Conservation (phyloP, 2,113 vertebrate species). For the Sapayoa aenigma region DNA sequence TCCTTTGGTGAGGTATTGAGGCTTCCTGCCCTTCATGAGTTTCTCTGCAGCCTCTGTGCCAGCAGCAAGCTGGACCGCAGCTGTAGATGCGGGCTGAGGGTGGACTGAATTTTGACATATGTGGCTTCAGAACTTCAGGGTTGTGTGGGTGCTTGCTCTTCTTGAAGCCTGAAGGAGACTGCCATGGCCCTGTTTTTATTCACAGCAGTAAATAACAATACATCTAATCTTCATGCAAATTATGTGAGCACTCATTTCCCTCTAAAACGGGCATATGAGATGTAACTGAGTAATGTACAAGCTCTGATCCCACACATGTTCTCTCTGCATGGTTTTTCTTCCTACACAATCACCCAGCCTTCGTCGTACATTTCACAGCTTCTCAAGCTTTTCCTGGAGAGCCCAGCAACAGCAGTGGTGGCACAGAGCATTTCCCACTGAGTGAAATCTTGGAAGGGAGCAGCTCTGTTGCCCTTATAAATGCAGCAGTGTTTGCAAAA, state of each 20-base stretch:
- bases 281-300: neutral
- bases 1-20: neutral
- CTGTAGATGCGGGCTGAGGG: neutral
- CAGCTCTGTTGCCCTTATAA: neutral
- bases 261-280: neutral
- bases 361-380: neutral
- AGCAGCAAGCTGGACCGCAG: neutral
- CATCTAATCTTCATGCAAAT: neutral
- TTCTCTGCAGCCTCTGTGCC: neutral
- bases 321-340: slow-evolving; percentile 17
- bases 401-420: neutral
- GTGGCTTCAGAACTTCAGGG: neutral
- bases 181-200: neutral
- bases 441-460: neutral
- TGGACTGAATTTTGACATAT: neutral
- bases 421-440: neutral
- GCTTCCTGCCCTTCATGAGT: neutral
- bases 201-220: neutral
- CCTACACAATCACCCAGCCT: slow-evolving; percentile 3
- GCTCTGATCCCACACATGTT: slow-evolving; percentile 33
- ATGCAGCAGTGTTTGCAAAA: slow-evolving; percentile 18
- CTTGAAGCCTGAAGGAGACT: neutral
- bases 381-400: neutral
- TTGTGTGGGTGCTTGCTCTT: neutral
- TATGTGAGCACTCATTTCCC: neutral